These are phyloP conservation scores for Platycheirus albimanus DNA, from an alignment of 2,888 invertebrate genomes.

Conservation along the genomic window DNA sequence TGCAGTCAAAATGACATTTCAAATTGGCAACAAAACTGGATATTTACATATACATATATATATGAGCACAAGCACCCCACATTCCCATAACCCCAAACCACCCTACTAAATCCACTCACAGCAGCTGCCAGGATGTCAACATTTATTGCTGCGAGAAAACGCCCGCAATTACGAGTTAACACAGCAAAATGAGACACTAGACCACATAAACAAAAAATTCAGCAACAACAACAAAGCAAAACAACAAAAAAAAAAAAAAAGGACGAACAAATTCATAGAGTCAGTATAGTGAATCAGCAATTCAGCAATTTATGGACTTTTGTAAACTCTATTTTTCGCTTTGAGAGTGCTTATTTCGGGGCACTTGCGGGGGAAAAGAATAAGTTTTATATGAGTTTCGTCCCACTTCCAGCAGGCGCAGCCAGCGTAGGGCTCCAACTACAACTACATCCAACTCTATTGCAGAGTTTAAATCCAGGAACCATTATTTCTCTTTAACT, in stretches of 20 bases:
- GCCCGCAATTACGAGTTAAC: conserved; percentile 63
- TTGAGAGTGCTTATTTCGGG: conserved; percentile 3
- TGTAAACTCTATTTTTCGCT: conserved; percentile 11
- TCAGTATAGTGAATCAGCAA: conserved; percentile 35
- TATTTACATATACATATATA: not conserved
- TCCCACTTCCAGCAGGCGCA: conserved; percentile 39
- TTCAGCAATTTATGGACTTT: conserved; percentile 57
- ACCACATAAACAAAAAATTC: conserved; percentile 39
- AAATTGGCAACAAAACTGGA: conserved; percentile 44
- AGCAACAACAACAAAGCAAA: no score
- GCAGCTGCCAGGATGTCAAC: conserved; percentile 29
- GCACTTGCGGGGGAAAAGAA: not conserved
- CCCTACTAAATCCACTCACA: not conserved
- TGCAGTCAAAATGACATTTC: conserved; percentile 42
- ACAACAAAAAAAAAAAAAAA: conserved; percentile 4
- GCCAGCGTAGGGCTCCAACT: no score
- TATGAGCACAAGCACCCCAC: not conserved
- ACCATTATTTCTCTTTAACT: conserved; percentile 58
- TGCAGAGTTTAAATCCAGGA: conserved; percentile 57
- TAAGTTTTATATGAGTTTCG: conserved; percentile 21
- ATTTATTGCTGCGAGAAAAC: conserved; percentile 49
- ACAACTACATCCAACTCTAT: conserved; percentile 21
- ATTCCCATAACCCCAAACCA: no score
- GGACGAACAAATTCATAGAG: conserved; percentile 9
- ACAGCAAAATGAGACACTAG: conserved; percentile 57